Evolutionary conservation across 2,888 invertebrate species (phyloP), one percentile per base, ranked within the genome.

Genomic region (Brenthis daphne): DNA sequence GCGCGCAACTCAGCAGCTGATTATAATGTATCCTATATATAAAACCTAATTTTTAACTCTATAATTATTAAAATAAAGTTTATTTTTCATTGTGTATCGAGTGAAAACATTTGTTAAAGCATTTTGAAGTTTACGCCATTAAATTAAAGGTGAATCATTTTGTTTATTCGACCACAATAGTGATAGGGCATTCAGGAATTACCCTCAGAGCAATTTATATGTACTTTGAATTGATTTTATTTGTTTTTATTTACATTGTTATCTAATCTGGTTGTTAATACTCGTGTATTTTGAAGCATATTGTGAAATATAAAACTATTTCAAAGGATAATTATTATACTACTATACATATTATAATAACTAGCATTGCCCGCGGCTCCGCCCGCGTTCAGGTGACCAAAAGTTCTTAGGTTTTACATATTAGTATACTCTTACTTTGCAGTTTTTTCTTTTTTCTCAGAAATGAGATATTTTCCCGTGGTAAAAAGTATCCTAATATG

Each of bases 1-100:
- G 81, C 80, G 80, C 77, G 75, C 75, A 76, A 60, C 70, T 74
- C 75, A 78, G 77, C 76, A 87, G 88, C 87, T 87, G 88, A 88
- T 85, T 85, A 81, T 74, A 65, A 70, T 78, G 74, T 77, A 77
- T 68, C 72, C 65, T 68, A 43, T 64, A 64, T 33, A 54, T 50
- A 4, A 51, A 77, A 76, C 74, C 72, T 70, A 73, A 81, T 73
- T 77, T 77, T 71, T 72, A 66, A 74, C 78, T 76, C 69, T 77
- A 78, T 64, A 14, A 0, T 2, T 2, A 47, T 2, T 16, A 6
- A 11, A 6, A 60, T 69, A 77, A 67, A 66, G 71, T 55, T 53
- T 24, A 65, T 56, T 68, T 68, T 70, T 8, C 5, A 68, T 64
- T 60, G 47, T 4, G 1, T 14, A 6, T 51, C 6, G 14, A 43